Base-by-base conservation (phyloP, 2,797 vertebrate species). In the Pogonophryne albipinna region DNA sequence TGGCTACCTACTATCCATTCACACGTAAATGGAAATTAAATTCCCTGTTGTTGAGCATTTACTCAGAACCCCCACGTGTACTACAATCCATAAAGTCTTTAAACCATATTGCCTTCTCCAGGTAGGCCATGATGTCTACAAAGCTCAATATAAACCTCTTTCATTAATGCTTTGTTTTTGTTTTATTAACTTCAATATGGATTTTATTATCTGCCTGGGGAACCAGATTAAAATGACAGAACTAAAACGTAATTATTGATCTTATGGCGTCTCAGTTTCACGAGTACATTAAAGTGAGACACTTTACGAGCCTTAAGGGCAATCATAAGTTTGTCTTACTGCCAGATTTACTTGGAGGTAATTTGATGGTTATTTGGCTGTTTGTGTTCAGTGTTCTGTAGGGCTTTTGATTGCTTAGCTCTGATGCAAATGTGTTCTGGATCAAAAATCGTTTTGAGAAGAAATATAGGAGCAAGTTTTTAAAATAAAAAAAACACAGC, bases 401-500 rank as follows among this genome's bases (percentile, higher is more conserved):
- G 16, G 27, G 66, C 4, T 49, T 70, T 14, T 38, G 10, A 67
- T 53, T 19, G n/a, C 58, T 19, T 51, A 8, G n/a, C n/a, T 55
- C n/a, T n/a, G 11, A 67, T 79, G 16, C 27, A 65, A 73, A 53
- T 58, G 47, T 69, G 16, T 20, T 46, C n/a, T 17, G 72, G 52
- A 63, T 79, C 69, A 62, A 56, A 55, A 51, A 55, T 60, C 71
- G 23, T 78, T 51, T 45, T 15, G 55, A 2, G 60, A 16, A 67
- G 27, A 52, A 71, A 81, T 61, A 56, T 38, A 41, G 9, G 1
- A 57, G 10, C 7, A 13, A 64, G 20, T 38, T 63, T 53, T 63
- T 53, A 72, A 52, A 50, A 17, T 64, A 77, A 74, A 76, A 70
- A 74, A 79, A 71, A 74, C 49, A 68, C 65, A 79, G 46, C 53